Base-by-base conservation (phyloP, 2,797 vertebrate species). In the Spatula versicolor region DNA sequence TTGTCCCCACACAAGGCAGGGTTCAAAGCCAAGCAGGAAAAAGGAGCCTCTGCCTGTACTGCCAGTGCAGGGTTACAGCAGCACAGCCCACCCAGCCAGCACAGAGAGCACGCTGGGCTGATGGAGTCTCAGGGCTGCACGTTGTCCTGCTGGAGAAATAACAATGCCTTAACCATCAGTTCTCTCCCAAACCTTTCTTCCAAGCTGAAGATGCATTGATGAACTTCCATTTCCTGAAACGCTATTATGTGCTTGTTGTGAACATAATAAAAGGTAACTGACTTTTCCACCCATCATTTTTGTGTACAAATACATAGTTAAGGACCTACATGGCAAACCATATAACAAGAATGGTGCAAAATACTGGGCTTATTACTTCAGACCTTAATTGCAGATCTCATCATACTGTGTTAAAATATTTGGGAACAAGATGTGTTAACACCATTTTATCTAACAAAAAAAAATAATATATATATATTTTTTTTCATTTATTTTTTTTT, bases 81-180 rank as follows among this genome's bases (percentile, higher is more conserved):
- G 25, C 1, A 0, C 30, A 31, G 56, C 33, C 66, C 20, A 13
- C 28, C 28, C 28, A 50, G 25, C 28, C 13, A 30, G 31, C 22
- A 12, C 43, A 41, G 30, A 39, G 23, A 5, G 23, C 14, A 8
- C 3, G 4, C 50, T 52, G 50, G 26, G 50, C 46, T 88, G 43
- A 25, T 0, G 0, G 14, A 56, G 22, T 63, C 21, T 45, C n/a
- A 30, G n/a, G 39, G 62, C 35, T 64, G 23, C 2, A 4, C 0
- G 1, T 3, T 3, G 2, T 22, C n/a, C 33, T 23, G 19, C n/a
- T 64, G 28, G 68, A 62, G 37, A 60, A 15, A 45, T 30, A 12
- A 26, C 23, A 55, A 13, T 2, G 14, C 8, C 73, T 83, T 22
- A 78, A 58, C 9, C 16, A 90, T 11, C 80, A 81, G 52, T 77